A percentile compares a stretch with the other conserved stretches of the same genome.
These are phyloP conservation scores for Rhinoraja longicauda DNA, from an alignment of 2,797 vertebrate species.

Conservation along the genomic window DNA sequence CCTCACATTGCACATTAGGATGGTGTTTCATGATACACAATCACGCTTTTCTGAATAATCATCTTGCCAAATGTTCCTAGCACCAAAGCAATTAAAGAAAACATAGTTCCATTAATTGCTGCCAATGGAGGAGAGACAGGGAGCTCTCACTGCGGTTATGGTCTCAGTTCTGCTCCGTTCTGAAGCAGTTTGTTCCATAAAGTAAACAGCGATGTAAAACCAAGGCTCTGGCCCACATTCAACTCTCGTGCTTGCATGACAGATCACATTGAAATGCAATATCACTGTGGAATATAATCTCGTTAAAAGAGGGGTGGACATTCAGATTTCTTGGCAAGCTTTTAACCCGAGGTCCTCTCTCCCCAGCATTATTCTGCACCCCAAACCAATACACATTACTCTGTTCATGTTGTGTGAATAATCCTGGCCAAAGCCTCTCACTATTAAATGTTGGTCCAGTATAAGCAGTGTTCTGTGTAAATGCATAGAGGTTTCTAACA, in stretches of 20 bases:
- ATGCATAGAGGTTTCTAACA: neutral
- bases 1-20: conserved; percentile 12
- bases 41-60: neutral
- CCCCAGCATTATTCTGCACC: neutral
- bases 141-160: neutral
- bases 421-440: neutral
- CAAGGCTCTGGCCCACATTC: neutral
- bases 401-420: neutral
- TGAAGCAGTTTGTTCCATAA: neutral
- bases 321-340: neutral
- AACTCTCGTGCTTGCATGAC: neutral
- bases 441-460: neutral
- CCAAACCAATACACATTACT: neutral
- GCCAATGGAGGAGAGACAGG: neutral
- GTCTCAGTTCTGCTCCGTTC: too few species aligned
- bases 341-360: neutral
- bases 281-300: too few species aligned
- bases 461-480: neutral
- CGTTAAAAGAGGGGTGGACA: neutral
- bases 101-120: neutral
- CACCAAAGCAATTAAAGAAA: neutral
- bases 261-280: neutral
- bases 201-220: neutral
- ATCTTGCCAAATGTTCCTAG: neutral
- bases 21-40: neutral